These are phyloP conservation scores for Ectropis grisescens DNA, from an alignment of 1,140 invertebrate genomes.

Conservation along the genomic window DNA sequence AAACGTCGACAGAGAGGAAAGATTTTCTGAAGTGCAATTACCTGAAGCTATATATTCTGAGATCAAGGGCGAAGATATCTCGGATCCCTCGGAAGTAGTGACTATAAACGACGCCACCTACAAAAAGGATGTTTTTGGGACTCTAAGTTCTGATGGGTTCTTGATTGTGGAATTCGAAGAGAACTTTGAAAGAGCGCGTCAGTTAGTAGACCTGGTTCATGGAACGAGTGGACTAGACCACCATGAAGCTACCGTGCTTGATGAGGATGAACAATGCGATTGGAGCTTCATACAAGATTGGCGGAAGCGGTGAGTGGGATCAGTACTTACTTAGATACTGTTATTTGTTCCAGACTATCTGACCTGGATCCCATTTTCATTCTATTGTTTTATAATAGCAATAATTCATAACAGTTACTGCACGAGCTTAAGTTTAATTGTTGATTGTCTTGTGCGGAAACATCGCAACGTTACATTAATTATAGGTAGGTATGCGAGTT, in stretches of 20 bases:
- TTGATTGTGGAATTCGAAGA: constrained; percentile 76
- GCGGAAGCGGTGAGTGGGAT: constrained; percentile 72
- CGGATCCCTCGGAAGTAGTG: constrained; percentile 24
- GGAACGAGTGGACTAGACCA: constrained; percentile 60
- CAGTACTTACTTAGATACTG: not conserved
- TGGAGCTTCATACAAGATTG: constrained; percentile 83
- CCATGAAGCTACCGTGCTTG: constrained; percentile 52
- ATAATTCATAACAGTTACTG: constrained; percentile 17
- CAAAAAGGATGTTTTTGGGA: constrained; percentile 53
- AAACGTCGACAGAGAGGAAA: constrained; percentile 47
- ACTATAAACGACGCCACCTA: constrained; percentile 50
- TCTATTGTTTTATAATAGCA: constrained; percentile 17
- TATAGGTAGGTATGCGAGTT: too few relatives aligned
- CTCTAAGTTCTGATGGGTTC: constrained; percentile 68
- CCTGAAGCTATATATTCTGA: constrained; percentile 64
- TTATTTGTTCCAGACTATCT: constrained; percentile 8
- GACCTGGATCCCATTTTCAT: constrained; percentile 17
- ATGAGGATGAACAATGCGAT: constrained; percentile 72
- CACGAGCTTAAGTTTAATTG: constrained; percentile 14
- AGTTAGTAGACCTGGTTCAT: constrained; percentile 70
- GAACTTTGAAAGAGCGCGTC: constrained; percentile 73
- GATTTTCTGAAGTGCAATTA: constrained; percentile 52
- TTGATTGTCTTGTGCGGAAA: constrained; percentile 20
- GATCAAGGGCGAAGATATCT: constrained; percentile 32
- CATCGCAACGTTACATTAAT: constrained; percentile 3